Evolutionary conservation across 2,797 vertebrate genomes (phyloP), one percentile per base, ranked within the genome.

Genomic region (Graptemys geographica): DNA sequence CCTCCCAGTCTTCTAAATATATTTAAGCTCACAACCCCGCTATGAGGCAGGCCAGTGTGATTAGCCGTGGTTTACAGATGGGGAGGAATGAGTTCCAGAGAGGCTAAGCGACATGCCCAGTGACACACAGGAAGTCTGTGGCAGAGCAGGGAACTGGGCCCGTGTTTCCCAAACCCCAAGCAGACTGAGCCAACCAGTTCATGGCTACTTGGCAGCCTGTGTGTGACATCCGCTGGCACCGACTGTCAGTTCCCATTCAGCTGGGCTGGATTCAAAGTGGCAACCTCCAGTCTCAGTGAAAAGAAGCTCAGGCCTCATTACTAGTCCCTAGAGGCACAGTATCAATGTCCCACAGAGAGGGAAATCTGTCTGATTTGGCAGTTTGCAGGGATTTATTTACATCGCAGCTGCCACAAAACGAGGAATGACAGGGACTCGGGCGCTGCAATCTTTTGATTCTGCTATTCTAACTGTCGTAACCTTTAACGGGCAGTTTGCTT

Each of bases 391-490:
- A 80, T 83, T 87, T 72, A 47, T 16, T 86, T 78, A 76, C 31
- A 5, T n/a, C 27, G 10, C n/a, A 0, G 3, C 28, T 84, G 78
- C 72, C 84, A 74, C 56, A 27, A 83, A 74, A 15, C 74, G 93
- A 97, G 65, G 47, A 21, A 90, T 62, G 55, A 56, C 65, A 79
- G 15, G 25, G n/a, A 82, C 37, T 69, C 13, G 23, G 86, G 69
- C n/a, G 83, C 95, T 79, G 82, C n/a, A 79, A 76, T 83, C 86
- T 84, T 96, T 95, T 83, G 90, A 88, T 94, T 91, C 74, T 15
- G 8, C 85, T 96, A 90, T 91, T 93, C 81, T 37, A 83, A 81
- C n/a, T 37, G 82, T 41, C 88, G 89, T 74, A 90, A 92, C 33
- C 19, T 53, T 87, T 78, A 94, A 94, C 56, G 51, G 83, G 47